phyloP scores from a whole-genome alignment of 2,888 invertebrate genomes.

The Sepioteuthis lessoniana region DNA sequence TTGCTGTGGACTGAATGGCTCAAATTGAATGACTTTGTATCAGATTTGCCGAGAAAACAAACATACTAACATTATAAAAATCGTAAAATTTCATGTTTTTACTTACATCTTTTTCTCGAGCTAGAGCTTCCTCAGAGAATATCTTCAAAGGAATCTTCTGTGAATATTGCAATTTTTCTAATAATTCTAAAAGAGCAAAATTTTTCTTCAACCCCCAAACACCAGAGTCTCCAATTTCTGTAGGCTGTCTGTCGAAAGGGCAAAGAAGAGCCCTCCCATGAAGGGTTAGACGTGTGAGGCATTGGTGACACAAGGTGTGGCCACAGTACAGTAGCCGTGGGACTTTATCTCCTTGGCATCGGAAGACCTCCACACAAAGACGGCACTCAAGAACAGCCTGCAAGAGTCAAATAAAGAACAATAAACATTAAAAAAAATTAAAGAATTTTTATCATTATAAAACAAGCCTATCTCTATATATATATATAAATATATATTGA shows the following conservation, averaged over 20 bases:
- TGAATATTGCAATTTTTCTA: conserved; percentile 77
- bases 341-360: conserved; percentile 78
- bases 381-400: conserved; percentile 77
- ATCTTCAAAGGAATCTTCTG: conserved; percentile 56
- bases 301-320: conserved; percentile 79
- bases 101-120: conserved; percentile 67
- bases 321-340: conserved; percentile 76
- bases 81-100: neutral
- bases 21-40: neutral
- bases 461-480: too few relatives aligned
- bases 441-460: too few relatives aligned
- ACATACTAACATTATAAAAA: neutral
- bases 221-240: conserved; percentile 76
- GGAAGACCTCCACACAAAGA: conserved; percentile 79
- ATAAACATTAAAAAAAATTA: neutral
- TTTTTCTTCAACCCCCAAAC: conserved; percentile 79
- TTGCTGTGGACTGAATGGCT: neutral
- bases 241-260: conserved; percentile 79
- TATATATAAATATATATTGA: too few relatives aligned
- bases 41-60: too few relatives aligned
- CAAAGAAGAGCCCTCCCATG: conserved; percentile 76
- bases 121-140: conserved; percentile 62
- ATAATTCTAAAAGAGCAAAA: conserved; percentile 79
- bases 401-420: conserved; percentile 46
- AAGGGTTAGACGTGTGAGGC: conserved; percentile 77